Conservation (phyloP, 2,113 vertebrate species). For the Sylvia atricapilla region DNA sequence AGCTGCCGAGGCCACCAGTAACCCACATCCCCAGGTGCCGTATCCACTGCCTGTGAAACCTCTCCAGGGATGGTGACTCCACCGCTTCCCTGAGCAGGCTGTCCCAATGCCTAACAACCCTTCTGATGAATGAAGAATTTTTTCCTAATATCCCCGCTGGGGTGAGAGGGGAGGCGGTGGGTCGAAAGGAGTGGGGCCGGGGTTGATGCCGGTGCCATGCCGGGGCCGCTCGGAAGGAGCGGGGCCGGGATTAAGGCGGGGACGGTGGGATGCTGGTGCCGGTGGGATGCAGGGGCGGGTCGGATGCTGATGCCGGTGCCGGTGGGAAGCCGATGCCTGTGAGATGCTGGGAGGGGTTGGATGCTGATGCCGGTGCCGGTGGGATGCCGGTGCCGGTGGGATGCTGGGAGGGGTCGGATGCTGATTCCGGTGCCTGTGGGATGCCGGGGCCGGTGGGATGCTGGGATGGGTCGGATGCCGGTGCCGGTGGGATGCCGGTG, state of each 20-base stretch:
- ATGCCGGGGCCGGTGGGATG: neutral
- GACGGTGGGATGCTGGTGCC: neutral
- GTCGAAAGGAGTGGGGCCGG: no score
- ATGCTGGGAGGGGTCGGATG: no score
- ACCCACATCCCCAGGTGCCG: neutral
- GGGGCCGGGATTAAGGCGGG: no score
- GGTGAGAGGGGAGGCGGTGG: no score
- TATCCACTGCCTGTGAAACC: neutral
- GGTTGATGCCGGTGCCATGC: neutral
- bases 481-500: no score
- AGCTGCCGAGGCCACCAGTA: neutral
- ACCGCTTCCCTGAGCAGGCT: neutral
- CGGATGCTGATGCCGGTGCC: no score
- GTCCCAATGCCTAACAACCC: neutral
- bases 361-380: neutral
- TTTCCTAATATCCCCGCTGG: neutral
- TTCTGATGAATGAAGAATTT: no score
- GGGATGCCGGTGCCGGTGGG: neutral
- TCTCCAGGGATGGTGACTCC: neutral
- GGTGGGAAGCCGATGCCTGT: no score
- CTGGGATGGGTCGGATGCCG: accelerated
- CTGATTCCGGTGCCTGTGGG: accelerated
- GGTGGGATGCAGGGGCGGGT: neutral
- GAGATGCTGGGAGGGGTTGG: neutral
- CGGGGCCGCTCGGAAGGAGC: neutral